Base-by-base conservation (phyloP, 2,113 vertebrate genomes). In the Antechinus stuartii region DNA sequence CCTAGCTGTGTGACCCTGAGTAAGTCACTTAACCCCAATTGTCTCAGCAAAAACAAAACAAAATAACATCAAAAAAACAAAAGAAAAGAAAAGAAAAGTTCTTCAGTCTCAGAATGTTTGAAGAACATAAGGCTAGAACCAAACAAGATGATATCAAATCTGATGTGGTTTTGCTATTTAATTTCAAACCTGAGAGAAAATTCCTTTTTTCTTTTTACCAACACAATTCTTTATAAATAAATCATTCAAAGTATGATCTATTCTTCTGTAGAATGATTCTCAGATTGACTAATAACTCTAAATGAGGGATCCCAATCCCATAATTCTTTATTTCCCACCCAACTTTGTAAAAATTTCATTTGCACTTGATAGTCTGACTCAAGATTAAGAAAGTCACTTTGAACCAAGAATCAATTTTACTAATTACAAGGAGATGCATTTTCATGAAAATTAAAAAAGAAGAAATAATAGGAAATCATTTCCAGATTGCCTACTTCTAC, bases 291-390 rank as follows among this genome's bases (percentile, higher is more conserved):
- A 91, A 61, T 47, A 26, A 61, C 92, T 42, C 91, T 92, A 30
- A 54, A 95, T n/a, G 35, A 91, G 95, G 52, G 68, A 27, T 26
- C 22, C 76, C 92, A 89, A 89, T 91, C 47, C 24, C 6, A 56
- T 9, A 46, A 76, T 96, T 96, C 96, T 93, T 54, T 90, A 93
- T n/a, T 90, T 50, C 25, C 61, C 24, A 3, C 25, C 27, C 56
- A 24, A 90, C 46, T 76, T 61, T 91, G 55, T 94, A 96, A 95
- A 35, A 30, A 52, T 52, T 12, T 6, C 0, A 10, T 76, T 89
- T 93, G 14, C 93, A 2, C 6, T 90, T 91, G 35, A n/a, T 76
- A 76, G 35, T n/a, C 61, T 76, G 35, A n/a, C 35, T n/a, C 35
- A 76, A 6, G 84, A 95, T 49, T 56, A 93, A 95, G 14, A 92